phyloP scores from a whole-genome alignment of 1,140 invertebrate genomes.

The Galendromus occidentalis region DNA sequence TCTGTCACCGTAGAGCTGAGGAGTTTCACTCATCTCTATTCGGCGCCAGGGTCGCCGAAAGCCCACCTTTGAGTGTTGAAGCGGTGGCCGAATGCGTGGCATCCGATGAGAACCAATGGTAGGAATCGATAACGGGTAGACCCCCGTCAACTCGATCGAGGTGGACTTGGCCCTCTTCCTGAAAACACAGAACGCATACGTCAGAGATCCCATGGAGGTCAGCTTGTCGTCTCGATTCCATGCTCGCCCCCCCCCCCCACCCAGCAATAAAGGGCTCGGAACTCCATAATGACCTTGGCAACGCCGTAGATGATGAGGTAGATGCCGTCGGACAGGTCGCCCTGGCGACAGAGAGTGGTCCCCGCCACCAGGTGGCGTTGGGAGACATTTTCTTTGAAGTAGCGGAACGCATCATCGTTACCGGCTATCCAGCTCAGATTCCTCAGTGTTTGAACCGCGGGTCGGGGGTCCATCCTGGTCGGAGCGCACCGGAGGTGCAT shows the following conservation, averaged over 20 bases:
- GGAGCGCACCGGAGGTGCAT: conserved; percentile 25
- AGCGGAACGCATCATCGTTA: conserved; percentile 22
- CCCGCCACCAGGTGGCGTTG: neutral
- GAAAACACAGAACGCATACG: neutral
- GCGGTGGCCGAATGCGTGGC: neutral
- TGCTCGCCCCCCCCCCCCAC: too few species aligned
- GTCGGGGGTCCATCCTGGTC: conserved; percentile 24
- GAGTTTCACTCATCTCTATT: neutral
- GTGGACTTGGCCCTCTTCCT: conserved; percentile 1
- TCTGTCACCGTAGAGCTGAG: neutral
- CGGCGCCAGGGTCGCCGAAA: neutral
- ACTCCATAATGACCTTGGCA: conserved; percentile 22
- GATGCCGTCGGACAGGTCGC: conserved; percentile 24
- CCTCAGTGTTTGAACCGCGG: conserved; percentile 24
- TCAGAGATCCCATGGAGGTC: too few species aligned
- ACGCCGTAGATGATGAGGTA: conserved; percentile 29
- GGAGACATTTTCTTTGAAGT: conserved; percentile 22
- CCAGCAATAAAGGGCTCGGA: neutral
- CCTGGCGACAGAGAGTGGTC: conserved; percentile 1
- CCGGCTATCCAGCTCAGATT: conserved; percentile 25
- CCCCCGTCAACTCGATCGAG: conserved; percentile 13
- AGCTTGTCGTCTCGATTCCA: too few species aligned
- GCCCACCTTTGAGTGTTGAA: neutral
- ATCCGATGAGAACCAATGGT: conserved; percentile 15
- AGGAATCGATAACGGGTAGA: conserved; percentile 19